A percentile compares a stretch with the other conserved stretches of the same genome.
Conservation (phyloP, 2,113 vertebrate species). For the Microcebus lehilahytsara region DNA sequence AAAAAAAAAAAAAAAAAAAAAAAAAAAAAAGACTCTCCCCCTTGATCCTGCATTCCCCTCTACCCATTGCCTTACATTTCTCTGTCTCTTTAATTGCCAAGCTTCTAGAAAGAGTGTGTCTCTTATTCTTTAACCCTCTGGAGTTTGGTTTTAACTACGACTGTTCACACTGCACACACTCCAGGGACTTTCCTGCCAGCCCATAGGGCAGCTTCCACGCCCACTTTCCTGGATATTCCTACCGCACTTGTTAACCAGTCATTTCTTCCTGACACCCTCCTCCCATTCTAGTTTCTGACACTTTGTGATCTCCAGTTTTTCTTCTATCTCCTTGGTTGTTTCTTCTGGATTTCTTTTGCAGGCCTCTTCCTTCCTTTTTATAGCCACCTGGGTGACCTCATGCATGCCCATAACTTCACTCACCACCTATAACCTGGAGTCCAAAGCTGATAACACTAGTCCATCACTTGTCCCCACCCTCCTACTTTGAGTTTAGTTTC, state of each 20-base stretch:
- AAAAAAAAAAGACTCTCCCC: background rate
- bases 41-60: background rate
- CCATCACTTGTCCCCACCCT: background rate
- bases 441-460: background rate
- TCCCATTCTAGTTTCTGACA: background rate
- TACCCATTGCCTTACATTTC: background rate
- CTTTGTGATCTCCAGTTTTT: background rate
- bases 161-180: background rate
- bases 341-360: background rate
- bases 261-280: background rate
- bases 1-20: too few relatives aligned
- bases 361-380: background rate
- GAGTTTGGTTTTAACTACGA: background rate
- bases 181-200: background rate
- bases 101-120: background rate
- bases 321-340: background rate
- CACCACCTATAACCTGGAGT: background rate
- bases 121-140: background rate
- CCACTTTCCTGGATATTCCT: background rate
- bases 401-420: background rate
- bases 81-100: background rate
- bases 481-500: background rate
- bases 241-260: background rate
- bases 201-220: background rate
- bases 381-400: background rate